Conservation (phyloP, 2,797 vertebrate genomes). For the Acestrorhynchus altus region DNA sequence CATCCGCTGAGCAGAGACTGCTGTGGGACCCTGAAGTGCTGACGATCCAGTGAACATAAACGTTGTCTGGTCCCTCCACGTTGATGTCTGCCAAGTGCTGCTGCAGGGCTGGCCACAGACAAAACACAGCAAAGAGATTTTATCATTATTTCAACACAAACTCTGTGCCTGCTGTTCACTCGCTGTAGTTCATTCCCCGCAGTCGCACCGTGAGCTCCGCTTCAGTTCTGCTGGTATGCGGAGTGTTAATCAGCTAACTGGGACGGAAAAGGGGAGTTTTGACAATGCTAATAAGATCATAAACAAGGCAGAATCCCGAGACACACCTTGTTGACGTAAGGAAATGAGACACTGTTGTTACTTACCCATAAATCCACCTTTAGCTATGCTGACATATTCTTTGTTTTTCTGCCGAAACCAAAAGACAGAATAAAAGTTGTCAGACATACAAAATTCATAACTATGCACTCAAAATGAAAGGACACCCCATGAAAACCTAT, state of each 20-base stretch:
- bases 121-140: constrained; percentile 39
- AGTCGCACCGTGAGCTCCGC: too few species aligned
- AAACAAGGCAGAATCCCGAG: background rate
- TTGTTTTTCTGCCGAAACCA: constrained; percentile 94
- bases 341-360: constrained; percentile 2
- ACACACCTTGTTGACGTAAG: background rate
- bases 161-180: background rate
- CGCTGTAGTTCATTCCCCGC: background rate
- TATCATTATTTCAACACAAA: background rate
- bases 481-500: too few species aligned
- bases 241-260: background rate
- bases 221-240: too few species aligned
- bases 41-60: constrained; percentile 97
- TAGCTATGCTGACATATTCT: constrained; percentile 97
- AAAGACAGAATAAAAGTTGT: background rate
- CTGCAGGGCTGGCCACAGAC: constrained; percentile 84
- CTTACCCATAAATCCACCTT: constrained; percentile 99
- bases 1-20: constrained; percentile 88
- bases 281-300: background rate
- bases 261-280: background rate
- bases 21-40: constrained; percentile 94
- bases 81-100: constrained; percentile 98
- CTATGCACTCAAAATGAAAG: too few species aligned
- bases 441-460: background rate
- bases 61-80: constrained; percentile 93